Base-by-base conservation (phyloP, 2,888 invertebrate species). In the Stenoptilia bipunctidactyla region DNA sequence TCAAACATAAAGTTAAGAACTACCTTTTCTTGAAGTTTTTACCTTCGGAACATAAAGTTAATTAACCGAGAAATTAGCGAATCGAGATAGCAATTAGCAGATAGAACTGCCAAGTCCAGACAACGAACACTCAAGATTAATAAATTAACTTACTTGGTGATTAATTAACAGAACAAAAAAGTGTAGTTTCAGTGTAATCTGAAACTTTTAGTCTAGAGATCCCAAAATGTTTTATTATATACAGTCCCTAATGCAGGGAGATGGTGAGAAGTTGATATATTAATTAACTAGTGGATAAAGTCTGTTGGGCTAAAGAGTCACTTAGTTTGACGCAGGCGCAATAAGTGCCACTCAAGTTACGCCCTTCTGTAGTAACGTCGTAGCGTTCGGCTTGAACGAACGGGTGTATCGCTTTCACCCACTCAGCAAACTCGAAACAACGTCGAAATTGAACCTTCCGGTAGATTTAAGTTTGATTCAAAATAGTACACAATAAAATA, bases 201-300 rank as follows among this genome's bases (percentile, higher is more conserved):
- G 20, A 20, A 20, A 20, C 20, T 20, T 20, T 20, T 20, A 20
- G 20, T 20, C 20, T 20, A 20, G 4, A 8, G 20, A 20, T 56
- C 58, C 56, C 56, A 56, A 58, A 70, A 68, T 70, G 69, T 79
- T 77, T 79, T 77, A 76, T 74, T 75, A 72, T 67, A 61, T 61
- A 61, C 63, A 67, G 66, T 72, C 61, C 67, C 70, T 80, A 70
- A 74, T 76, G 68, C 61, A 61, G 61, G 61, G 68, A 66, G 66
- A 56, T 54, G 62, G 58, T 66, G 69, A 76, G 80, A 82, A 79
- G 77, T 80, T 82, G 74, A 77, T 77, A 76, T 79, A 80, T 79
- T 82, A 82, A 82, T 82, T 82, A 80, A 79, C 76, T 76, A 59
- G 66, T 69, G 76, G 76, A 74, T n/a, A 74, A 76, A 80, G 77